Base-by-base conservation (phyloP, 2,113 vertebrate genomes). In the Acrocephalus kingi region DNA sequence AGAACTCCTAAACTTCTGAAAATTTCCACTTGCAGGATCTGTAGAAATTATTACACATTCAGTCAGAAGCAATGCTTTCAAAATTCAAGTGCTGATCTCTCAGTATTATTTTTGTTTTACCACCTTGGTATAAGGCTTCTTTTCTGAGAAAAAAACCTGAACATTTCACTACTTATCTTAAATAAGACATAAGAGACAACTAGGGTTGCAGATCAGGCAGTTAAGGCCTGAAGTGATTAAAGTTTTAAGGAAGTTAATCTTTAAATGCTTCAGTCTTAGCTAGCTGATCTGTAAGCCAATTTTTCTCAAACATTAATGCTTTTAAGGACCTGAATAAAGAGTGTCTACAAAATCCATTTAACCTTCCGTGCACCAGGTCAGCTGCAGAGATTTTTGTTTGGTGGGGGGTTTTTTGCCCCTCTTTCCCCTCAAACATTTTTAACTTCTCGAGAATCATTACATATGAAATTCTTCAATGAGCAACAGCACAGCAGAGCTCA, bases 171-270 rank as follows among this genome's bases (percentile, higher is more conserved):
- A 2, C 19, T 59, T 80, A 48, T 22, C 90, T 94, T 4, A 88
- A 88, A n/a, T 59, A 80, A 81, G 68, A 46, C 9, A 3, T 46
- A 19, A 61, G 83, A 84, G 68, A 87, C 79, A 67, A 81, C 68
- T 63, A 21, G 30, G 8, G 45, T 43, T 93, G 45, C 64, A 91
- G 83, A 75, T 92, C 66, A 92, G 30, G 39, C 43, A 52, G 33
- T 78, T 93, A 75, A 92, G 66, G 48, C 66, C 76, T 87, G 86
- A 93, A 89, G 89, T 93, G 76, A 93, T 94, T 94, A 89, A 93
- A 87, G 80, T 89, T 93, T 96, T 94, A 93, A 87, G 39, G 8
- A 49, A 20, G 61, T 90, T 94, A 90, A 89, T 89, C 90, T 93
- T 83, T 86, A 90, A 95, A 93, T 93, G 58, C 79, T 83, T 86